Evolutionary conservation across 2,797 vertebrate species (phyloP).

Genomic region (Psittacula derbiana): DNA sequence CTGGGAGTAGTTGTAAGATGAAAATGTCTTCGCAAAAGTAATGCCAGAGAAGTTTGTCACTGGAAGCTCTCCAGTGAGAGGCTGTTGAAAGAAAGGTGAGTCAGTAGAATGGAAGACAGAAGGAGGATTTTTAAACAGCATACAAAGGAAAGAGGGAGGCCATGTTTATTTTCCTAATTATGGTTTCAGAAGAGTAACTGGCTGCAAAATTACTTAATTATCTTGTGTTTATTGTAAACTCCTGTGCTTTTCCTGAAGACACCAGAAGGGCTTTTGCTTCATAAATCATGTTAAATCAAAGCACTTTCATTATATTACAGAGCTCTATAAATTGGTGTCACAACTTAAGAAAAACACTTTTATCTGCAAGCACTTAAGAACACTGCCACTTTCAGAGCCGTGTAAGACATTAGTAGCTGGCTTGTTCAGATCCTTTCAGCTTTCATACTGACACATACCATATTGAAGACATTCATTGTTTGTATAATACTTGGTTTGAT

Average conservation of each 20-base stretch:
- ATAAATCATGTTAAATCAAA: slow-evolving; percentile 63
- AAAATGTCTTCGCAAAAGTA: background rate
- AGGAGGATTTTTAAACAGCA: background rate
- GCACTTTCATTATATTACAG: slow-evolving; percentile 33
- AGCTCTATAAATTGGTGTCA: slow-evolving; percentile 55
- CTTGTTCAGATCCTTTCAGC: slow-evolving; percentile 45
- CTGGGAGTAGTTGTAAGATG: background rate
- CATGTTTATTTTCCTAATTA: slow-evolving; percentile 42
- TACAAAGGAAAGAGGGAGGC: background rate
- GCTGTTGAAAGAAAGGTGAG: slow-evolving; percentile 22
- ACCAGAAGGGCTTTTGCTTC: slow-evolving; percentile 40
- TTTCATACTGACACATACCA: slow-evolving; percentile 49
- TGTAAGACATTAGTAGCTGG: slow-evolving; percentile 62
- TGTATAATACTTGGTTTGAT: slow-evolving; percentile 67
- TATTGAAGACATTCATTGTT: slow-evolving; percentile 45
- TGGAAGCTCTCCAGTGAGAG: background rate
- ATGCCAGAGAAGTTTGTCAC: background rate
- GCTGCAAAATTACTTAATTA: slow-evolving; percentile 63
- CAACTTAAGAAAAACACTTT: slow-evolving; percentile 50
- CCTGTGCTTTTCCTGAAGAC: slow-evolving; percentile 41
- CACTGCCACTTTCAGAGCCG: slow-evolving; percentile 1
- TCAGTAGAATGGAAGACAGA: slow-evolving; percentile 19
- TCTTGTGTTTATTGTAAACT: slow-evolving; percentile 52
- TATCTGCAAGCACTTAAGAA: slow-evolving; percentile 66
- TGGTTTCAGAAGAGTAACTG: slow-evolving; percentile 41